phyloP scores from a whole-genome alignment of 1,140 invertebrate species.

The Macrosteles quadrilineatus region DNA sequence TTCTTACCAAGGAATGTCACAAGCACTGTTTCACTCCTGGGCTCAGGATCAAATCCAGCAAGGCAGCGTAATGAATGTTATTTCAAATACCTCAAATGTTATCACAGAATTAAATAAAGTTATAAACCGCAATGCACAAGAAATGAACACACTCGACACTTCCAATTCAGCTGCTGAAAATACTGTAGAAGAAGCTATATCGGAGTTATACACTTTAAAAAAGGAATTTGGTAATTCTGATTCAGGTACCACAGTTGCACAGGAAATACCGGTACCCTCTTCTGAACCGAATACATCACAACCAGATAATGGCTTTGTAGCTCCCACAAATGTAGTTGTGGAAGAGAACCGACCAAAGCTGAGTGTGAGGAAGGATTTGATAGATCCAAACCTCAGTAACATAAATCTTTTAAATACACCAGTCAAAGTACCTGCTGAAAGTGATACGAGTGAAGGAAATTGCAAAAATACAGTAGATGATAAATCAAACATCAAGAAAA shows the following conservation, averaged over 20 bases:
- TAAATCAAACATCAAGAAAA: not conserved
- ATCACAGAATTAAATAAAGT: not conserved
- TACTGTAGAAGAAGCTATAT: not conserved
- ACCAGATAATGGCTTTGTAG: not conserved
- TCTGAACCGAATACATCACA: not conserved
- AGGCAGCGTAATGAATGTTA: not conserved
- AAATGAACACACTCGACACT: not conserved
- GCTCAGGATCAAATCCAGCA: slow-evolving; percentile 12
- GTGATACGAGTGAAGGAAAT: not conserved
- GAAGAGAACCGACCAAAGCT: not conserved
- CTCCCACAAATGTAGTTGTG: not conserved
- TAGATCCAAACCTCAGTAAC: not conserved
- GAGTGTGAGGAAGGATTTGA: slow-evolving; percentile 10
- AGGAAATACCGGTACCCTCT: not conserved
- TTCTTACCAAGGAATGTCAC: slow-evolving; percentile 7
- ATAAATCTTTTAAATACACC: not conserved
- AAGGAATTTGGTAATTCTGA: not conserved
- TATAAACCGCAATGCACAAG: not conserved
- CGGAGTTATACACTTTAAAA: not conserved
- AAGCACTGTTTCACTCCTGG: slow-evolving; percentile 10
- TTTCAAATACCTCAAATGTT: not conserved
- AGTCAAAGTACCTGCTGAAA: not conserved
- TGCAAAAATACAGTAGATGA: not conserved
- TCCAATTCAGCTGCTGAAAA: not conserved
- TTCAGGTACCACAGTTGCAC: not conserved